Percentiles rank a stretch among this genome's conserved stretches.
Conservation (phyloP, 1,140 invertebrate genomes). For the Neuroterus valhalla region DNA sequence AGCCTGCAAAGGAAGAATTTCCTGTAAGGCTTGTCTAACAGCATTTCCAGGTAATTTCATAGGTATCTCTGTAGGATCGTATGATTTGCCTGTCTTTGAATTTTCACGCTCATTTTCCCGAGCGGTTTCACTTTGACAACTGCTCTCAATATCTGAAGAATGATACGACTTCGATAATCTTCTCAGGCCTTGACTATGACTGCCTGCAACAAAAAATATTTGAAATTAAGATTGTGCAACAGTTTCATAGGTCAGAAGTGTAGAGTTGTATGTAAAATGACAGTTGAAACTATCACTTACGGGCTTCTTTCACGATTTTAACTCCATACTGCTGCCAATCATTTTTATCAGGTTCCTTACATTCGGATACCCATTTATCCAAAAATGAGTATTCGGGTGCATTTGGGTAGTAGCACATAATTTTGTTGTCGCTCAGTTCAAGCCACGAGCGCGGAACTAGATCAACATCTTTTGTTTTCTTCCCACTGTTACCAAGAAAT, state of each 20-base stretch:
- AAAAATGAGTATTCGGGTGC: not conserved
- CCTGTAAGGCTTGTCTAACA: no score
- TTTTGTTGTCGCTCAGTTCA: slow-evolving; percentile 13
- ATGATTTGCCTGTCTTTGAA: no score
- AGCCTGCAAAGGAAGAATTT: no score
- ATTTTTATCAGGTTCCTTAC: not conserved
- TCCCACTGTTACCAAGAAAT: no score
- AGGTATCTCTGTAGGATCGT: no score
- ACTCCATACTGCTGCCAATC: not conserved
- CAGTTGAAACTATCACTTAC: no score
- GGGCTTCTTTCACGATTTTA: not conserved
- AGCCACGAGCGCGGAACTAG: not conserved
- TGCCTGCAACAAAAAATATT: not conserved
- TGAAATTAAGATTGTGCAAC: not conserved
- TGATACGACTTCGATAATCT: not conserved
- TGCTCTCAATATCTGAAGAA: not conserved
- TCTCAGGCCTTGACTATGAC: not conserved
- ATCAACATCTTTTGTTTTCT: no score
- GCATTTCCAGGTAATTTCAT: no score
- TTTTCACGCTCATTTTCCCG: no score
- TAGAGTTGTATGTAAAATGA: no score
- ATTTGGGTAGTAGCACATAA: slow-evolving; percentile 4
- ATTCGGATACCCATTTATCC: not conserved
- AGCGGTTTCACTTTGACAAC: not conserved
- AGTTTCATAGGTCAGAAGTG: not conserved